A percentile compares a stretch with the other conserved stretches of the same genome.
phyloP scores from a whole-genome alignment of 2,888 invertebrate genomes.

The Athetis lepigone region DNA sequence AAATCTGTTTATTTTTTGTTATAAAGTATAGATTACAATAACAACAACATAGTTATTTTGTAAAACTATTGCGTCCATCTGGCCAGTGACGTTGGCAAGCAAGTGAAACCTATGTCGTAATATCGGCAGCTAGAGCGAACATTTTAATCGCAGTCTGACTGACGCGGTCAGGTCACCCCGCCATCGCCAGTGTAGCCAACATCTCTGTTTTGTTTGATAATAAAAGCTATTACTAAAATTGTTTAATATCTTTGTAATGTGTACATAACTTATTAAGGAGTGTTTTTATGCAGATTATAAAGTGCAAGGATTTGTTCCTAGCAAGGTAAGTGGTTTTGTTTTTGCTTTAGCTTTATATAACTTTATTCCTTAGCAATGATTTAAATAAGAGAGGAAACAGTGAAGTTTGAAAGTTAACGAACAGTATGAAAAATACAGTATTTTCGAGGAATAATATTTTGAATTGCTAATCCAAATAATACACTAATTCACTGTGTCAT shows the following conservation, averaged over 20 bases:
- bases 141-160: constrained; percentile 46
- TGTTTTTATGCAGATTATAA: neutral
- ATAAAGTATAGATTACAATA: neutral
- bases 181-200: constrained; percentile 3
- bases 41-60: constrained; percentile 37
- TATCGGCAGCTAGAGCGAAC: constrained; percentile 25
- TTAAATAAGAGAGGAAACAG: too few species aligned
- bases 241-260: neutral
- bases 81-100: constrained; percentile 32
- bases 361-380: too few species aligned
- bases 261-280: neutral
- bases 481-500: too few species aligned
- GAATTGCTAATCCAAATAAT: too few species aligned
- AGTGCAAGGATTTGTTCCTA: constrained; percentile 21
- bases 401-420: constrained; percentile 17
- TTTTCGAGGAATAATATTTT: too few species aligned
- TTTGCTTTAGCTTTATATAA: neutral
- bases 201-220: neutral
- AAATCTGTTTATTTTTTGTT: neutral
- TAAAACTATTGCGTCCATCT: constrained; percentile 45
- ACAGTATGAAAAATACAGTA: too few species aligned
- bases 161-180: constrained; percentile 3
- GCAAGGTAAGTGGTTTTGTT: constrained; percentile 20
- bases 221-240: neutral
- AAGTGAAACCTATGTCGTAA: constrained; percentile 69